Evolutionary conservation across 1,140 invertebrate species (phyloP).

Genomic region (Coptotermes formosanus): DNA sequence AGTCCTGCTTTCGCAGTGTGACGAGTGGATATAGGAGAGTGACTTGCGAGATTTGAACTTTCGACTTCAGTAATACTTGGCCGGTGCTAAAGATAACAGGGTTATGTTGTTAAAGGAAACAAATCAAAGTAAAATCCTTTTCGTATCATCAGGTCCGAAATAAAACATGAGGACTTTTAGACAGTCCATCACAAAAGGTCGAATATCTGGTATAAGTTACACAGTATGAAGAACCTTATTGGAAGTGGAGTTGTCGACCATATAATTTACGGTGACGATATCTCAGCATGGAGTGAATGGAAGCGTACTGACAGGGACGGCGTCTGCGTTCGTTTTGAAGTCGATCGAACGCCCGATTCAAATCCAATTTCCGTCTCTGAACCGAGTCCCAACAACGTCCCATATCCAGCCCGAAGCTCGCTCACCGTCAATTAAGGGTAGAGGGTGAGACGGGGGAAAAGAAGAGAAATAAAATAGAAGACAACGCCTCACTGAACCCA

Average conservation of each 20-base stretch:
- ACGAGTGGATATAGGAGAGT: no score
- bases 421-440: constrained; percentile 14
- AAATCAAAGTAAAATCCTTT: not conserved
- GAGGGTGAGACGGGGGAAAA: not conserved
- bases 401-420: not conserved
- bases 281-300: constrained; percentile 13
- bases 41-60: not conserved
- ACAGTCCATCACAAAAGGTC: not conserved
- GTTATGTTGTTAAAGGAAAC: not conserved
- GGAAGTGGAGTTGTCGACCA: not conserved
- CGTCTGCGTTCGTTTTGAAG: constrained; percentile 1
- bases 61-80: not conserved
- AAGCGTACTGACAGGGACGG: not conserved
- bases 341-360: constrained; percentile 12
- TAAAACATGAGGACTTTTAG: not conserved
- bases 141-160: not conserved
- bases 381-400: constrained; percentile 6
- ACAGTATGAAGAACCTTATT: not conserved
- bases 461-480: constrained; percentile 15
- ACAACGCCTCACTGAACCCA: constrained; percentile 1
- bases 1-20: no score
- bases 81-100: not conserved
- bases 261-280: constrained; percentile 15
- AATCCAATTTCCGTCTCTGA: constrained; percentile 18
- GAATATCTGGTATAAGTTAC: not conserved